A percentile compares a stretch with the other conserved stretches of the same genome.
Evolutionary conservation across 2,888 invertebrate species (phyloP).

Genomic region (Thera obeliscata): DNA sequence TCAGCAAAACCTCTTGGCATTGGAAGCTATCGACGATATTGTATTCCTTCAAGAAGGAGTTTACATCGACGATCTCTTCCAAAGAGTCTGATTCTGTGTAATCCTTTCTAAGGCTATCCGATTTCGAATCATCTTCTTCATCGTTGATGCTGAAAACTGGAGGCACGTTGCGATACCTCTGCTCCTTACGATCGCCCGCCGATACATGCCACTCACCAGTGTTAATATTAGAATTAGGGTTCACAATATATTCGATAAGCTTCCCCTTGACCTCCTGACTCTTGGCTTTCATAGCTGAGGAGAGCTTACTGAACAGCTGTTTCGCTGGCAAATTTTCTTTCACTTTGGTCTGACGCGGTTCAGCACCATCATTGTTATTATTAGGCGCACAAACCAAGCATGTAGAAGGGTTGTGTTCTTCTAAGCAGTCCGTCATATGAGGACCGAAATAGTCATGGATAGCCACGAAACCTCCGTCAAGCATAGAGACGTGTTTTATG

Average conservation of each 20-base stretch:
- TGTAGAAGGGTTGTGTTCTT: conserved; percentile 91
- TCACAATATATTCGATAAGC: conserved; percentile 96
- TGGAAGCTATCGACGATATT: conserved; percentile 94
- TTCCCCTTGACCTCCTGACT: conserved; percentile 96
- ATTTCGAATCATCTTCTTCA: conserved; percentile 83
- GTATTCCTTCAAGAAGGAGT: conserved; percentile 91
- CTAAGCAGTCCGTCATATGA: conserved; percentile 91
- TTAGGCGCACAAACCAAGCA: conserved; percentile 92
- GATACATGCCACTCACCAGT: conserved; percentile 92
- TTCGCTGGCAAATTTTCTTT: conserved; percentile 79
- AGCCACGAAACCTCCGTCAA: conserved; percentile 95
- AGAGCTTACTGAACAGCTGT: conserved; percentile 92
- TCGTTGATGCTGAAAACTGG: conserved; percentile 98
- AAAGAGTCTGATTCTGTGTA: conserved; percentile 85
- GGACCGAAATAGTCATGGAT: conserved; percentile 93
- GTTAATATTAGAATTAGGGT: conserved; percentile 87
- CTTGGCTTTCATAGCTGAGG: conserved; percentile 94
- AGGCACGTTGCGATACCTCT: conserved; percentile 94
- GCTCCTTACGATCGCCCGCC: conserved; percentile 92
- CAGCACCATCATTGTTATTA: conserved; percentile 67
- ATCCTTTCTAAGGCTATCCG: conserved; percentile 61
- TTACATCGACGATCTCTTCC: conserved; percentile 92
- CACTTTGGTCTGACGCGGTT: conserved; percentile 53
- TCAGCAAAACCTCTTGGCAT: conserved; percentile 96
- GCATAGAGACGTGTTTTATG: conserved; percentile 95